Conservation (phyloP, 2,888 invertebrate species). For the Yponomeuta malinellus region DNA sequence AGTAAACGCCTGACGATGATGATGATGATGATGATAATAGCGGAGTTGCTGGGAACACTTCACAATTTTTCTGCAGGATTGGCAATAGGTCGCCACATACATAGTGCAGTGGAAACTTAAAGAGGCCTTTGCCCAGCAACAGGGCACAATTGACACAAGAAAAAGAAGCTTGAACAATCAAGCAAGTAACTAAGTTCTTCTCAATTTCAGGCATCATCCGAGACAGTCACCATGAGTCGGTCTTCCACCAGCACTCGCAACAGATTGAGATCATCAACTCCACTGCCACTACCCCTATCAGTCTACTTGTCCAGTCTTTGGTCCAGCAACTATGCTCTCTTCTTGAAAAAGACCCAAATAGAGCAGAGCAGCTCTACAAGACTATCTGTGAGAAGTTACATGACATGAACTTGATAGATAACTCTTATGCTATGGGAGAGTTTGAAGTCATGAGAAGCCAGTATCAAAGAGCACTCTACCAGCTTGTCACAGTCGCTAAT, state of each 20-base stretch:
- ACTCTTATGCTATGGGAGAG: slow-evolving; percentile 81
- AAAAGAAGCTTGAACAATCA: not conserved
- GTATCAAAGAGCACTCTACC: slow-evolving; percentile 80
- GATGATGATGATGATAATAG: too few species aligned
- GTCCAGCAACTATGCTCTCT: slow-evolving; percentile 81
- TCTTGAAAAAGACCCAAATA: slow-evolving; percentile 76
- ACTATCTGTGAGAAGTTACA: slow-evolving; percentile 81
- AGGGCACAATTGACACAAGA: too few species aligned
- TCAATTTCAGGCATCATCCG: slow-evolving; percentile 48
- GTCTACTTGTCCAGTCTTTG: slow-evolving; percentile 81
- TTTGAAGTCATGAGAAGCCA: slow-evolving; percentile 81
- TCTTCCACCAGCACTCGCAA: slow-evolving; percentile 50
- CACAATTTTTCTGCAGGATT: too few species aligned
- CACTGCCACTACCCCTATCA: slow-evolving; percentile 75
- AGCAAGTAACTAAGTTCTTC: not conserved
- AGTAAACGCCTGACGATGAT: too few species aligned
- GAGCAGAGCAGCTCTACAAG: slow-evolving; percentile 78
- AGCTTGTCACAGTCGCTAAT: slow-evolving; percentile 77
- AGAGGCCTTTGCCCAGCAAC: too few species aligned
- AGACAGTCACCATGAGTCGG: slow-evolving; percentile 48
- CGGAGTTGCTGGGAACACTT: too few species aligned
- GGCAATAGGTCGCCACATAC: too few species aligned
- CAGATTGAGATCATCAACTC: slow-evolving; percentile 58
- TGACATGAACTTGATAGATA: slow-evolving; percentile 81
- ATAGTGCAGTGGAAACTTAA: too few species aligned